Evolutionary conservation across 2,888 invertebrate species (phyloP).

Genomic region (Oeneis ivallda): DNA sequence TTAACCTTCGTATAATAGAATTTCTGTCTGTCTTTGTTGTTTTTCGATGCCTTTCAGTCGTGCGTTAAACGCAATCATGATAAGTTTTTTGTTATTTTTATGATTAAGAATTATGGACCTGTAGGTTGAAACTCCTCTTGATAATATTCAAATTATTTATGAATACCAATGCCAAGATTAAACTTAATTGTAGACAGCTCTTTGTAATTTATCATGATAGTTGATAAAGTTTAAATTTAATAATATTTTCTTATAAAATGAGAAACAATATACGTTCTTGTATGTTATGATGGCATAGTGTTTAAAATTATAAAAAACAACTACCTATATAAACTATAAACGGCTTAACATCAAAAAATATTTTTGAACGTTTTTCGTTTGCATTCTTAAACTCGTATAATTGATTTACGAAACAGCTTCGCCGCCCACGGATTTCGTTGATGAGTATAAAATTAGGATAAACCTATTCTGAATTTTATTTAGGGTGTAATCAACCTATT

Average conservation of each 20-base stretch:
- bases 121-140: conserved; percentile 18
- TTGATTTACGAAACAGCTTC: conserved; percentile 20
- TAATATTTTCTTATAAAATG: not conserved
- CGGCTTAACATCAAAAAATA: not conserved
- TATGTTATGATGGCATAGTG: too few relatives aligned
- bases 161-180: conserved; percentile 24
- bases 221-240: not conserved
- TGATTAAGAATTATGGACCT: conserved; percentile 27
- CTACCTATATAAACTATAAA: too few relatives aligned
- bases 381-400: conserved; percentile 15
- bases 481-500: conserved; percentile 5
- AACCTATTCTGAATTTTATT: conserved; percentile 8
- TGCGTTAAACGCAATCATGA: conserved; percentile 34
- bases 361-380: conserved; percentile 13
- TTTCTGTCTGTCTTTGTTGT: conserved; percentile 24
- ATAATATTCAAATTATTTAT: conserved; percentile 20
- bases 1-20: conserved; percentile 32
- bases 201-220: conserved; percentile 14
- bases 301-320: too few relatives aligned
- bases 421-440: conserved; percentile 11
- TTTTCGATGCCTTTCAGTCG: conserved; percentile 33
- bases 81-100: conserved; percentile 31
- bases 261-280: not conserved
- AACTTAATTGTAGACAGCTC: conserved; percentile 20
- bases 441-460: not conserved